Conservation (phyloP, 1,140 invertebrate genomes). For the honey bee (Apis mellifera) region Amel_HAv3.1 CM009936.2:8795001-8795500, state of each 20-base stretch:
- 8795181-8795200: slow-evolving; percentile 71
- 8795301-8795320: slow-evolving; percentile 32
- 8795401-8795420: slow-evolving; percentile 13
- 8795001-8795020: not conserved
- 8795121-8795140: slow-evolving; percentile 32
- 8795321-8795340: not conserved
- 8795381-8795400: not conserved
- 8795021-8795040: slow-evolving; percentile 15
- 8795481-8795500: slow-evolving; percentile 68
- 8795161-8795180: slow-evolving; percentile 73
- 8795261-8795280: not conserved
- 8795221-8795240: slow-evolving; percentile 64
- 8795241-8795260: slow-evolving; percentile 38
- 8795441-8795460: slow-evolving; percentile 23
- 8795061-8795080: slow-evolving; percentile 25
- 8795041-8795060: slow-evolving; percentile 13
- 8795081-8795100: not conserved
- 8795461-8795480: slow-evolving; percentile 74
- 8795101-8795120: not conserved
- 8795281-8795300: slow-evolving; percentile 21
- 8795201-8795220: slow-evolving; percentile 76
- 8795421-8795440: slow-evolving; percentile 19
- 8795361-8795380: slow-evolving; percentile 22
- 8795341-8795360: not conserved
- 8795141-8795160: slow-evolving; percentile 22